Conservation (phyloP, 2,113 vertebrate genomes). For the Anser cygnoides region DNA sequence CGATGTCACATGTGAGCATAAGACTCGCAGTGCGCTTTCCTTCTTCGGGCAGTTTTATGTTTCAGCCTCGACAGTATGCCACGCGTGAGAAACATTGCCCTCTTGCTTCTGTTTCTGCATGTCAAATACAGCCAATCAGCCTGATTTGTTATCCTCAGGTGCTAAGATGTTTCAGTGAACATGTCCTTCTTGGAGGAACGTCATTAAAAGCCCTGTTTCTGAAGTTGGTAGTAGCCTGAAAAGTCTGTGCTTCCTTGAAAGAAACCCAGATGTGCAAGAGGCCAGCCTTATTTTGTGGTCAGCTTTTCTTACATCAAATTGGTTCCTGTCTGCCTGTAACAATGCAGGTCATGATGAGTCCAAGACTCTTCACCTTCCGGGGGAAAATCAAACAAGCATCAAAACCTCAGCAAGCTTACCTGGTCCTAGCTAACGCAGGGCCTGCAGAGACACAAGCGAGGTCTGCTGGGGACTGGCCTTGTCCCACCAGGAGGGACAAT, state of each 20-base stretch:
- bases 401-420: not conserved
- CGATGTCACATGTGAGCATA: not conserved
- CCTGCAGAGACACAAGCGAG: not conserved
- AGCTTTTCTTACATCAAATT: not conserved
- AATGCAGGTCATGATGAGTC: not conserved
- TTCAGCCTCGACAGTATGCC: not conserved
- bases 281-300: not conserved
- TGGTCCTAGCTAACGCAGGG: not conserved
- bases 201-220: not conserved
- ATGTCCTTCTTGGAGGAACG: not conserved
- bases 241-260: not conserved
- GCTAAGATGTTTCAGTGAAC: not conserved
- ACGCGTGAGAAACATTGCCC: rapidly evolving
- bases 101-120: not conserved
- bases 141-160: not conserved
- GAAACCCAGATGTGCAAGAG: not conserved
- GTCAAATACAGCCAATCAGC: not conserved
- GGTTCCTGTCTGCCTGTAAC: not conserved
- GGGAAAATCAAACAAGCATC: rapidly evolving
- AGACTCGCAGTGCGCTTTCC: not conserved
- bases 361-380: not conserved
- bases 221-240: not conserved
- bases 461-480: not conserved
- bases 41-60: not conserved
- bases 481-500: rapidly evolving